A percentile compares a stretch with the other conserved stretches of the same genome.
Evolutionary conservation across 2,797 vertebrate genomes (phyloP).

Genomic region (Aratinga solstitialis): DNA sequence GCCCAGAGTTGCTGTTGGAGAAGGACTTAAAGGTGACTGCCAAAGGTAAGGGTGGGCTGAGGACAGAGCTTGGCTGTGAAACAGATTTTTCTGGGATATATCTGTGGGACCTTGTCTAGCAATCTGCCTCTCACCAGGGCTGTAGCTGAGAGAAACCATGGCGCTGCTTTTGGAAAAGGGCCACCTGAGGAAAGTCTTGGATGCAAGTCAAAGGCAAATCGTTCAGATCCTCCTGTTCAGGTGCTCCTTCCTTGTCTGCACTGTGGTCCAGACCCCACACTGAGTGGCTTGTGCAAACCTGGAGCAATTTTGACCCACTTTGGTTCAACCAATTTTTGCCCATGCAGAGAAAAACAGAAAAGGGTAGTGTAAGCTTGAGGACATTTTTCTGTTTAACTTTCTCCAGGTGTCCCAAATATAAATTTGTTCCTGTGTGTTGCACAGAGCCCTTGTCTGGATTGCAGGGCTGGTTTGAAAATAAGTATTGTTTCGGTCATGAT

Average conservation of each 20-base stretch:
- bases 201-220: background rate
- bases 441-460: background rate
- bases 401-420: background rate
- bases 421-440: background rate
- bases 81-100: background rate
- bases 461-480: background rate
- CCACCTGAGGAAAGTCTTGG: background rate
- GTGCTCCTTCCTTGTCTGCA: background rate
- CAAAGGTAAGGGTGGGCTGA: background rate
- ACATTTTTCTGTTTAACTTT: background rate
- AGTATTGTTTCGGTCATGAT: background rate
- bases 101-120: background rate
- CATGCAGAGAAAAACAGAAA: background rate
- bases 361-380: background rate
- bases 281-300: background rate
- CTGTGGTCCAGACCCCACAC: background rate
- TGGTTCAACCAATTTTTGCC: background rate
- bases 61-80: background rate
- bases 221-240: background rate
- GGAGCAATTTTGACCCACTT: background rate
- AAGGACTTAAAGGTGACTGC: background rate
- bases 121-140: background rate
- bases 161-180: background rate
- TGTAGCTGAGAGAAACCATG: background rate
- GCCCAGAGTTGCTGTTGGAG: background rate